Evolutionary conservation across 2,113 vertebrate genomes (phyloP).

Genomic region (Hemichromis elongatus): DNA sequence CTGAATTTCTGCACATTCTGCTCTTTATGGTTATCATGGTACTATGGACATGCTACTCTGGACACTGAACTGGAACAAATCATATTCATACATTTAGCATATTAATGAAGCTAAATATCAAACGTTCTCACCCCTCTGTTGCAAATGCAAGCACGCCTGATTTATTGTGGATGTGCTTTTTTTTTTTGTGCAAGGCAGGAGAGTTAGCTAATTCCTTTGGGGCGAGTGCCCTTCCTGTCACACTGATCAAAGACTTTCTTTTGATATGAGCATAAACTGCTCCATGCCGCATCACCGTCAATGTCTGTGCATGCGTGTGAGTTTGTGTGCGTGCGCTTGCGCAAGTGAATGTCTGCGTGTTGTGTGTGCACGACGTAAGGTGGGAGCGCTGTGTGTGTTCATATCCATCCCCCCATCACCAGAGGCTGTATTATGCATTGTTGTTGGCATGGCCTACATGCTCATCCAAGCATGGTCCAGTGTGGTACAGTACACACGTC

Average conservation of each 20-base stretch:
- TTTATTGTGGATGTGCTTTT: slow-evolving; percentile 64
- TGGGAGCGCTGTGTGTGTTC: slow-evolving; percentile 28
- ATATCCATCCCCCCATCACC: slow-evolving; percentile 63
- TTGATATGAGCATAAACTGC: slow-evolving; percentile 71
- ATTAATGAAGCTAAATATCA: slow-evolving; percentile 69
- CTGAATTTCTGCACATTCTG: slow-evolving; percentile 46
- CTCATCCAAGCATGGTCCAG: slow-evolving; percentile 72
- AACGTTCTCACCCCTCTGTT: slow-evolving; percentile 24
- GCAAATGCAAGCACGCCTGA: slow-evolving; percentile 43
- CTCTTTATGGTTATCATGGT: slow-evolving; percentile 39
- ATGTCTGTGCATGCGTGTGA: slow-evolving; percentile 57
- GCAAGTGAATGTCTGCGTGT: neutral
- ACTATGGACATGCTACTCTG: slow-evolving; percentile 53
- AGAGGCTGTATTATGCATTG: slow-evolving; percentile 75
- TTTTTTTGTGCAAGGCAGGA: slow-evolving; percentile 49
- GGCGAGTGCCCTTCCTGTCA: slow-evolving; percentile 70
- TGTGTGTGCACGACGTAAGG: slow-evolving; percentile 22
- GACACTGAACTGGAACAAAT: slow-evolving; percentile 64
- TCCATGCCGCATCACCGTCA: slow-evolving; percentile 59
- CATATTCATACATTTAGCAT: slow-evolving; percentile 64
- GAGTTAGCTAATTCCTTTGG: slow-evolving; percentile 65
- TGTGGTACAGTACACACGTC: slow-evolving; percentile 71
- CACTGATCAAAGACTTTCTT: slow-evolving; percentile 65
- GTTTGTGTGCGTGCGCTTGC: slow-evolving; percentile 2
- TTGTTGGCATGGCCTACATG: slow-evolving; percentile 78